These are phyloP conservation scores for Gila orcuttii DNA, from an alignment of 2,113 vertebrate species.

Conservation along the genomic window DNA sequence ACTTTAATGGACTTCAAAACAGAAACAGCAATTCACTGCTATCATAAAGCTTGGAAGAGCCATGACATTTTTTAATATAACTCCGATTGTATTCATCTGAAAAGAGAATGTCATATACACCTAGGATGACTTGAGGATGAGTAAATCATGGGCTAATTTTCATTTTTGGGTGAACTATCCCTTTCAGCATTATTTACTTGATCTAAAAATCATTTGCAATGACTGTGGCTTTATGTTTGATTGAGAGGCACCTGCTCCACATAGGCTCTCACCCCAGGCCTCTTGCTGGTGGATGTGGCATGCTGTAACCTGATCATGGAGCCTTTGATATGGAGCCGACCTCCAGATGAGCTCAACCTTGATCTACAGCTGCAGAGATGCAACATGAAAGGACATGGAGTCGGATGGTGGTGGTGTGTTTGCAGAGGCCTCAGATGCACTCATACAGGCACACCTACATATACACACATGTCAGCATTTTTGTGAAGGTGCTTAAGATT, in stretches of 20 bases:
- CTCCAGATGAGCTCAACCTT: constrained; percentile 53
- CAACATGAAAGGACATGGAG: constrained; percentile 55
- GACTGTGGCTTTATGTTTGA: background rate
- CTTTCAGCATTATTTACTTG: background rate
- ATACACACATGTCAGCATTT: background rate
- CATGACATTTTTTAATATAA: too few relatives aligned
- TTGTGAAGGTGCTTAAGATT: background rate
- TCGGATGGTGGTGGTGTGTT: constrained; percentile 33
- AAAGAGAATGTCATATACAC: too few relatives aligned
- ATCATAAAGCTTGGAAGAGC: too few relatives aligned
- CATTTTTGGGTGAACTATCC: too few relatives aligned
- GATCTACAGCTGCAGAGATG: constrained; percentile 53
- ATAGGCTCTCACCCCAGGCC: constrained; percentile 1
- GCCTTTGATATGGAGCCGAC: constrained; percentile 57
- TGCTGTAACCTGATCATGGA: constrained; percentile 52
- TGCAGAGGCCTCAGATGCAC: constrained; percentile 35
- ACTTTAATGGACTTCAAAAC: too few relatives aligned
- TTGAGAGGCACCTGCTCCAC: constrained; percentile 53
- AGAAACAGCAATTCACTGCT: too few relatives aligned
- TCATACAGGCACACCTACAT: background rate
- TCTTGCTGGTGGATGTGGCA: constrained; percentile 32
- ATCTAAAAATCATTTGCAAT: background rate
- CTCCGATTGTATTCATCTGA: too few relatives aligned
- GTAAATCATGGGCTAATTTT: too few relatives aligned
- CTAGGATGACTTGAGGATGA: too few relatives aligned